phyloP scores from a whole-genome alignment of 2,888 invertebrate species.

The Ophraella communa region DNA sequence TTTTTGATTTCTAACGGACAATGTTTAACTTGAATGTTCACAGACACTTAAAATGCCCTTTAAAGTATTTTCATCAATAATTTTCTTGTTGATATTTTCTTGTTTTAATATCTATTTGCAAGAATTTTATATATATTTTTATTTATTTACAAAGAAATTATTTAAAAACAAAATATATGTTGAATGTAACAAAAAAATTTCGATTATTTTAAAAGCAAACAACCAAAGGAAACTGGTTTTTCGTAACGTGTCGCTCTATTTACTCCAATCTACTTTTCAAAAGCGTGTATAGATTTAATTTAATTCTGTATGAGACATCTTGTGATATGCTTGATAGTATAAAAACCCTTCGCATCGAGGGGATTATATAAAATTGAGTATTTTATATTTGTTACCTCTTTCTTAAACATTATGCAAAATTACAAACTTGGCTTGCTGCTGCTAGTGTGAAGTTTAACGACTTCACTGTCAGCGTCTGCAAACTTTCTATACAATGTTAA shows the following conservation, averaged over 20 bases:
- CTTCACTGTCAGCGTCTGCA: background rate
- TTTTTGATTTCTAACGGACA: too few relatives aligned
- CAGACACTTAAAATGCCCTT: too few relatives aligned
- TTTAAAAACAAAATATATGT: too few relatives aligned
- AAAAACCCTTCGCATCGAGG: background rate
- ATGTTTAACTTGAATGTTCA: too few relatives aligned
- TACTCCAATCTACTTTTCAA: background rate
- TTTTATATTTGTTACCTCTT: background rate
- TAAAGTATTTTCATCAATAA: too few relatives aligned
- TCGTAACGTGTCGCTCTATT: background rate
- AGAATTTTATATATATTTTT: too few relatives aligned
- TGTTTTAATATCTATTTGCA: too few relatives aligned
- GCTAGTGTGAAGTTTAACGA: background rate
- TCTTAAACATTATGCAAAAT: background rate
- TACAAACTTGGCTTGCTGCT: background rate
- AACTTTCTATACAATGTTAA: background rate
- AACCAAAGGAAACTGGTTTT: too few relatives aligned
- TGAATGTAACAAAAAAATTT: too few relatives aligned
- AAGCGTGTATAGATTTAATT: background rate
- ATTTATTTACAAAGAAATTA: too few relatives aligned
- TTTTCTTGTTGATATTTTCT: too few relatives aligned
- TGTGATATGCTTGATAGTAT: background rate
- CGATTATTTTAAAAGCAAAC: too few relatives aligned
- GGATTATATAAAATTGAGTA: background rate
- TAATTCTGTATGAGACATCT: background rate